phyloP scores from a whole-genome alignment of 2,888 invertebrate genomes.

The Cryptus armator region DNA sequence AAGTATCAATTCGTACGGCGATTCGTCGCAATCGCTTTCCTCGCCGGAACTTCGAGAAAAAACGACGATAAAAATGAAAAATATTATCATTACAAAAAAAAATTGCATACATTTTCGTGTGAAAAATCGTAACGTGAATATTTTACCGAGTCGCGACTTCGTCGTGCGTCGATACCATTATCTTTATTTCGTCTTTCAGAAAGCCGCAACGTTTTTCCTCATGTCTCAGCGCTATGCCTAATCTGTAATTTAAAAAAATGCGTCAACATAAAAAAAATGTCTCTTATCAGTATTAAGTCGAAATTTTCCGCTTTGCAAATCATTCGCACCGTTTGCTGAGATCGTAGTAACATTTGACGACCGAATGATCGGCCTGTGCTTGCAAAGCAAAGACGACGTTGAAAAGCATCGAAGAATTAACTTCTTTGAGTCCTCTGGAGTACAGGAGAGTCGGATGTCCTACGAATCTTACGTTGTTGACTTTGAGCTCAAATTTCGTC shows the following conservation, averaged over 20 bases:
- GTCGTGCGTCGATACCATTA: conserved; percentile 91
- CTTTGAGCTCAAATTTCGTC: conserved; percentile 96
- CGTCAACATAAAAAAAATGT: not conserved
- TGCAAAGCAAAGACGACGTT: conserved; percentile 96
- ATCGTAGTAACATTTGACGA: conserved; percentile 97
- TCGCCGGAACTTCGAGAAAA: conserved; percentile 81
- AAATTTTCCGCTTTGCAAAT: conserved; percentile 4
- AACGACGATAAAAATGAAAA: conserved; percentile 16
- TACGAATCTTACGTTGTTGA: conserved; percentile 98
- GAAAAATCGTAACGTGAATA: not conserved
- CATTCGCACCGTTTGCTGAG: conserved; percentile 89
- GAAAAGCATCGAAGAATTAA: conserved; percentile 91
- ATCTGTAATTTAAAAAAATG: conserved; percentile 82
- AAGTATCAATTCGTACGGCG: conserved; percentile 93
- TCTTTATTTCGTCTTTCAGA: conserved; percentile 94
- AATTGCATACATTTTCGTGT: not conserved
- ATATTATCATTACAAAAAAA: not conserved
- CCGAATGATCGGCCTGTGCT: conserved; percentile 96
- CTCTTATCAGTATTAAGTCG: not conserved
- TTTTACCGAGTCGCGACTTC: conserved; percentile 86
- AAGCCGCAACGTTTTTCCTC: conserved; percentile 97
- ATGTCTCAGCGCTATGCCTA: conserved; percentile 94
- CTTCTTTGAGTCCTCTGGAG: conserved; percentile 89
- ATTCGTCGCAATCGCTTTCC: conserved; percentile 85
- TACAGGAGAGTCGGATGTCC: conserved; percentile 95